A percentile compares a stretch with the other conserved stretches of the same genome.
phyloP scores from a whole-genome alignment of 2,797 vertebrate species.

The Synanceia verrucosa region DNA sequence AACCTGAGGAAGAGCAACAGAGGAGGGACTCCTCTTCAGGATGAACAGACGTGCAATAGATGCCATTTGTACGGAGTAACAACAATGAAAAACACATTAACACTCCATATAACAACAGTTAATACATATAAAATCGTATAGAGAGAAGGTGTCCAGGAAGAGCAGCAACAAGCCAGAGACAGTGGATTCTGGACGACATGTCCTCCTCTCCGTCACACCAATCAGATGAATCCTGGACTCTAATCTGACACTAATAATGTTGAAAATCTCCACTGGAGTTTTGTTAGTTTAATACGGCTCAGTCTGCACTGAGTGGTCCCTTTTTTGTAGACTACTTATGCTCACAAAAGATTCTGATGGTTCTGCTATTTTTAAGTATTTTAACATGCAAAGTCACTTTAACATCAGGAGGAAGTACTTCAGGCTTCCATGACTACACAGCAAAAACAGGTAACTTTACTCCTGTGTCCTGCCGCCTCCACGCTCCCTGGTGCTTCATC shows the following conservation, averaged over 20 bases:
- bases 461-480: background rate
- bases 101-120: too few species aligned
- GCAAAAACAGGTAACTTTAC: constrained; percentile 21
- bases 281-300: background rate
- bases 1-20: too few species aligned
- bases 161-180: too few species aligned
- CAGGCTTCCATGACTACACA: constrained; percentile 16
- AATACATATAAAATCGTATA: too few species aligned
- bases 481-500: constrained; percentile 2
- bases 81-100: too few species aligned
- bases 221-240: too few species aligned
- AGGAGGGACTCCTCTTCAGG: too few species aligned
- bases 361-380: constrained; percentile 13
- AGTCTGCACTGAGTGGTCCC: background rate
- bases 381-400: constrained; percentile 29
- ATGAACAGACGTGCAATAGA: too few species aligned
- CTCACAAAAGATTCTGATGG: background rate
- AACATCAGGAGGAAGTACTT: constrained; percentile 2
- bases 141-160: too few species aligned
- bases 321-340: background rate
- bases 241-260: background rate
- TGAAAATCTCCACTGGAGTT: background rate
- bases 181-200: too few species aligned
- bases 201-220: too few species aligned
- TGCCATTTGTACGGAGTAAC: too few species aligned